phyloP scores from a whole-genome alignment of 2,888 invertebrate species.

The Coelogynopora nodosa region DNA sequence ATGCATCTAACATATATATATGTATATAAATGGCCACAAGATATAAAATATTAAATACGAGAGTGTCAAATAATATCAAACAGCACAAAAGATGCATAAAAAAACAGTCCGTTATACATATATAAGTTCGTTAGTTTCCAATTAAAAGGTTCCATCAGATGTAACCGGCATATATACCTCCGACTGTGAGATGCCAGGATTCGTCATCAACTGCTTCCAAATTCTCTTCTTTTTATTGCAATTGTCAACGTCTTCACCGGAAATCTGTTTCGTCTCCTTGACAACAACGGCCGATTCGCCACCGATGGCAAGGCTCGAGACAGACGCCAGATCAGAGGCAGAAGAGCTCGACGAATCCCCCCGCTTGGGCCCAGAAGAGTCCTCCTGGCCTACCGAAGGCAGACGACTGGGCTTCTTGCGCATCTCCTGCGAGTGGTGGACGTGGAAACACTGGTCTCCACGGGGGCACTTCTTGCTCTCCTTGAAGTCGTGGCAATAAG shows the following conservation, averaged over 20 bases:
- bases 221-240: not conserved
- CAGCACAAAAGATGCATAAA: no score
- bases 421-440: slow-evolving; percentile 27
- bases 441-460: slow-evolving; percentile 41
- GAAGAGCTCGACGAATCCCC: not conserved
- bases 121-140: no score
- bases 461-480: slow-evolving; percentile 38
- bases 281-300: not conserved
- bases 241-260: not conserved
- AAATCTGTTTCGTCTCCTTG: not conserved
- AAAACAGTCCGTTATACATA: no score
- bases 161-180: not conserved
- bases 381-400: not conserved
- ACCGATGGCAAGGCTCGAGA: not conserved
- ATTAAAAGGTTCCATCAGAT: not conserved
- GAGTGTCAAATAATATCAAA: no score
- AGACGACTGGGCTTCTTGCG: slow-evolving; percentile 9
- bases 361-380: not conserved
- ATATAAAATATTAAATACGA: no score
- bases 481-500: slow-evolving; percentile 41
- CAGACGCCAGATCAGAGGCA: not conserved
- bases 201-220: not conserved
- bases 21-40: no score
- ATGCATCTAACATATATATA: no score
- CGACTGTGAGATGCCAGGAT: not conserved